Conservation (phyloP, 2,797 vertebrate species). For the Linurgus olivaceus region DNA sequence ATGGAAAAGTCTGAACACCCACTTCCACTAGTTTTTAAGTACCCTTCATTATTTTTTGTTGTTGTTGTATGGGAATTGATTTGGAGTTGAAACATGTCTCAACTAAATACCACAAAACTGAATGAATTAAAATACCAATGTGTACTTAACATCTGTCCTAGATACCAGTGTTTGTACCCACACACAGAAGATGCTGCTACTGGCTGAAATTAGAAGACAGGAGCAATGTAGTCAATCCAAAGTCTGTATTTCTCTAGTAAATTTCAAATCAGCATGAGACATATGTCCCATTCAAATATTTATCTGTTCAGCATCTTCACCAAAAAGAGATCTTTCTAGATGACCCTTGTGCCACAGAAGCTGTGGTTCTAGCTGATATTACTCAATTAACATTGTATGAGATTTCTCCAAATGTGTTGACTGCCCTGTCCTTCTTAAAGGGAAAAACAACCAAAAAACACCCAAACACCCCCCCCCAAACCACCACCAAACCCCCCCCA, state of each 20-base stretch:
- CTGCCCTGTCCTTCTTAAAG: neutral
- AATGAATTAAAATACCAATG: slow-evolving; percentile 4
- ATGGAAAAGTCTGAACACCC: slow-evolving; percentile 18
- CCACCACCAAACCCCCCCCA: neutral
- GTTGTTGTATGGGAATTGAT: neutral
- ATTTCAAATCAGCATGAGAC: neutral
- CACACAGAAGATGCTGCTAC: neutral
- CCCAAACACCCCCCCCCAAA: too few relatives aligned
- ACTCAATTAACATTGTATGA: neutral
- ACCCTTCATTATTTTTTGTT: neutral
- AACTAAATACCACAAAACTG: neutral
- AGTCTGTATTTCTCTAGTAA: neutral
- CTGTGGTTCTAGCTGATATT: neutral
- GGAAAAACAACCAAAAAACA: neutral
- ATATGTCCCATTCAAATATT: neutral
- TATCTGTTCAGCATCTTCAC: neutral
- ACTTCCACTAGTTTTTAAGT: slow-evolving; percentile 17
- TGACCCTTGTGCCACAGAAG: neutral
- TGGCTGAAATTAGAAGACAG: neutral
- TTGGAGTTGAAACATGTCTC: neutral
- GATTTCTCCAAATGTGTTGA: neutral
- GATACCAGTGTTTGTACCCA: neutral
- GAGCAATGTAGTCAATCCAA: neutral
- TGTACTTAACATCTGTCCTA: neutral
- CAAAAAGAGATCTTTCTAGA: neutral